Evolutionary conservation across 2,888 invertebrate species (phyloP).

Genomic region (Leptopilina myrica): DNA sequence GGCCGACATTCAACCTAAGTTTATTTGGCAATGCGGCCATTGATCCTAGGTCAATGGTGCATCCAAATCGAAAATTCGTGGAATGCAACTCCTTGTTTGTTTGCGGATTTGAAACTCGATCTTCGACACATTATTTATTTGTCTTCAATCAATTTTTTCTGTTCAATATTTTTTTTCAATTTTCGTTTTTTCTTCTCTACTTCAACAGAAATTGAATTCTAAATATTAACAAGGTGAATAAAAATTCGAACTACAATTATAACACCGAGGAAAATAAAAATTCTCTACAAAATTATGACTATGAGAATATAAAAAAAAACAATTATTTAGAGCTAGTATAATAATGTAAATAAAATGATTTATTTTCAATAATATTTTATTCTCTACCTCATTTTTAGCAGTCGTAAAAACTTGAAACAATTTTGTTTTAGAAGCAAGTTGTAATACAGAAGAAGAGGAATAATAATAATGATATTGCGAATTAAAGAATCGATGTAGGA

Average conservation of each 20-base stretch:
- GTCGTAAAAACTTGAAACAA: constrained; percentile 11
- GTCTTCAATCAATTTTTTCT: background rate
- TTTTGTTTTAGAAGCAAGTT: background rate
- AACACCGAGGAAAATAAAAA: no score
- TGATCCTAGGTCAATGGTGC: constrained; percentile 36
- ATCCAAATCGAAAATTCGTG: constrained; percentile 36
- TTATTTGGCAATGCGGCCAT: constrained; percentile 39
- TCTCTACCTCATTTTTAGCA: background rate
- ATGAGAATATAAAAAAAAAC: no score
- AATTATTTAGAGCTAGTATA: no score
- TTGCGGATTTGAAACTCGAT: constrained; percentile 32
- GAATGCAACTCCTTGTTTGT: constrained; percentile 31
- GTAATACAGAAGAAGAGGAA: background rate
- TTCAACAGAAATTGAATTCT: no score
- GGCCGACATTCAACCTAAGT: constrained; percentile 37
- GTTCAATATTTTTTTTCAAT: background rate
- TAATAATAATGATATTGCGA: background rate
- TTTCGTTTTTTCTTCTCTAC: no score
- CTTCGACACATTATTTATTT: background rate
- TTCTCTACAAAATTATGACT: no score
- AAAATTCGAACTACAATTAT: no score
- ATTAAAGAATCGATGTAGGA: constrained; percentile 15
- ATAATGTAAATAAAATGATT: no score
- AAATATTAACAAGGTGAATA: no score
- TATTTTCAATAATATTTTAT: no score